phyloP scores from a whole-genome alignment of 2,888 invertebrate genomes.

The Philereme transversata region DNA sequence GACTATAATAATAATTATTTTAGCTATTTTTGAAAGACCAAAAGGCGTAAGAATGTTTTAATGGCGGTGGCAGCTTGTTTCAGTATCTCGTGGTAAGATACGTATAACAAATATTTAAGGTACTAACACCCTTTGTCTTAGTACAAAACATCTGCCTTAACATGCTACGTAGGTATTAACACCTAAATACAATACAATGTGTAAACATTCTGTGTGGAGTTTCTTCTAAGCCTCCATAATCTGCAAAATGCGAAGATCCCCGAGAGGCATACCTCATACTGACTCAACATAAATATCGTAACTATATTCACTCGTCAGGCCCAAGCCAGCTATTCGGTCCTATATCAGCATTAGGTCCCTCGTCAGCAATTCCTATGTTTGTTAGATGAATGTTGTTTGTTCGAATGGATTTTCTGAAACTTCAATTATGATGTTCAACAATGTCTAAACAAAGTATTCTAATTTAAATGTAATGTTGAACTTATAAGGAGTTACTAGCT shows the following conservation, averaged over 20 bases:
- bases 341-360: not conserved
- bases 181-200: not conserved
- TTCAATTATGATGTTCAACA: not conserved
- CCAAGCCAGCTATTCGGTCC: not conserved
- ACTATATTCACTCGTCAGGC: not conserved
- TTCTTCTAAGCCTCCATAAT: conserved; percentile 9
- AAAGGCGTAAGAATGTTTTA: too few species aligned
- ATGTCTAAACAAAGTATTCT: not conserved
- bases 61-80: too few species aligned
- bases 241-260: conserved; percentile 5
- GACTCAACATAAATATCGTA: not conserved
- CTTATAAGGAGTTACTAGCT: too few species aligned
- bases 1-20: too few species aligned
- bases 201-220: not conserved
- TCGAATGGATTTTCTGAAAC: not conserved
- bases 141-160: too few species aligned
- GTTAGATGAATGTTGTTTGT: not conserved
- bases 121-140: too few species aligned
- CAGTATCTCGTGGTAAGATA: too few species aligned
- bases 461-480: not conserved
- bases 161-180: not conserved
- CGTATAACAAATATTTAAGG: too few species aligned
- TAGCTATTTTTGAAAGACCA: too few species aligned
- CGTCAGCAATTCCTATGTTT: not conserved
- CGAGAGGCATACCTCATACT: conserved; percentile 6